Base-by-base conservation (phyloP, 1,140 invertebrate genomes). In the Tetranychus cinnabarinus region DNA sequence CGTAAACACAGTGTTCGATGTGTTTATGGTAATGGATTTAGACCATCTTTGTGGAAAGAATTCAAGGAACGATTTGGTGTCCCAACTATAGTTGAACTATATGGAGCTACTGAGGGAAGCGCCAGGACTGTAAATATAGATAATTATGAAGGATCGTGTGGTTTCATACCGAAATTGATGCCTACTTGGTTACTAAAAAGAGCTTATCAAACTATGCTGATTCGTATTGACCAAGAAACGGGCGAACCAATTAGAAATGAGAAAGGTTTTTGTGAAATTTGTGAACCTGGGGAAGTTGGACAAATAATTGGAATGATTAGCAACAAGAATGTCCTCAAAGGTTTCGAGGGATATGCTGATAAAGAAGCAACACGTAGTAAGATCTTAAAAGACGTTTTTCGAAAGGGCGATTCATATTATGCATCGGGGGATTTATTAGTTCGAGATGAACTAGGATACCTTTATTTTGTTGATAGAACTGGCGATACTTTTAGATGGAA, bases 271-370 rank as follows among this genome's bases (percentile, higher is more conserved):
- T 23, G 23, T 23, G 23, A 23, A 23, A 23, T 23, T 23, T 23
- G 23, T 23, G 23, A 23, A 23, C 23, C 23, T 23, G 23, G 23
- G 23, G 23, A 23, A 23, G 23, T 23, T 23, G 23, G 23, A 23
- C 23, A 23, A 48, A 59, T 59, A 58, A 57, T 33, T 58, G 35
- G 56, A 59, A 36, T 37, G 33, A 52, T 56, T 59, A n/a, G 31
- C 31, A 48, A 23, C 3, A 97, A 95, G 1, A 85, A 86, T 2
- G 95, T 98, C 77, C 85, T 98, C 2, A 93, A 98, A 74, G 86
- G 82, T 2, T 80, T 90, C 60, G 79, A 98, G 0, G 93, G 23
- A 23, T 23, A 23, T 23, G 23, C 23, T 23, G 23, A 23, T 23
- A 23, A 23, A 23, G 23, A 23, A 23, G 23, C 23, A 23, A 23